Evolutionary conservation across 2,888 invertebrate species (phyloP).

Genomic region (Melinaea marsaeus): DNA sequence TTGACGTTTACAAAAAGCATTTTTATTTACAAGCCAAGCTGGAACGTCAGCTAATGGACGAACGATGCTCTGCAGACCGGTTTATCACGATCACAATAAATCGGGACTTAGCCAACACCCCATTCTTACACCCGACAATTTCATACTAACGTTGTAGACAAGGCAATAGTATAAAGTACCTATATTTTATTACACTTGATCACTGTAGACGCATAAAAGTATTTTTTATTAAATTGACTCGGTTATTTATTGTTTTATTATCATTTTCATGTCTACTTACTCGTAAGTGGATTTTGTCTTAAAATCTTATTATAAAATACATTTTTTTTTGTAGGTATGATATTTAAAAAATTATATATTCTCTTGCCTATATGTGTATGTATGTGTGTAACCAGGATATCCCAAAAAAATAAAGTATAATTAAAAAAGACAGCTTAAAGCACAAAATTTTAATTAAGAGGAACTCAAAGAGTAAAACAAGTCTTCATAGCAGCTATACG

Average conservation of each 20-base stretch:
- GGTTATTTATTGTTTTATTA: too few species aligned
- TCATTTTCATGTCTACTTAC: too few species aligned
- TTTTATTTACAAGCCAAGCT: constrained; percentile 43
- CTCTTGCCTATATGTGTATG: too few species aligned
- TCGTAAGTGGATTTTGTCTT: too few species aligned
- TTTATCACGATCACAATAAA: constrained; percentile 70
- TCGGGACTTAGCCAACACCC: constrained; percentile 49
- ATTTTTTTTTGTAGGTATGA: too few species aligned
- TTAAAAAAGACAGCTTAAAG: constrained; percentile 2
- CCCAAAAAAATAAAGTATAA: neutral
- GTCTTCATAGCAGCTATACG: constrained; percentile 26
- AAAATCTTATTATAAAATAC: too few species aligned
- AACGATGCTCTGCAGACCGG: constrained; percentile 56
- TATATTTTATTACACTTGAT: too few species aligned
- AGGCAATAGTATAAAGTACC: constrained; percentile 7
- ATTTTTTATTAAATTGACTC: too few species aligned
- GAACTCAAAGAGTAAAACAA: constrained; percentile 19
- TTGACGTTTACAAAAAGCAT: constrained; percentile 43
- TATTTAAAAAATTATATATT: too few species aligned
- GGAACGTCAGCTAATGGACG: constrained; percentile 54
- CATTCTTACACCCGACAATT: constrained; percentile 49
- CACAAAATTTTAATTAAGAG: constrained; percentile 27
- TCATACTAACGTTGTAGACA: constrained; percentile 32
- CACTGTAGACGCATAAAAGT: too few species aligned
- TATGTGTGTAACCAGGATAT: too few species aligned